Evolutionary conservation across 1,140 invertebrate genomes (phyloP).

Genomic region (Meteorus sp.): DNA sequence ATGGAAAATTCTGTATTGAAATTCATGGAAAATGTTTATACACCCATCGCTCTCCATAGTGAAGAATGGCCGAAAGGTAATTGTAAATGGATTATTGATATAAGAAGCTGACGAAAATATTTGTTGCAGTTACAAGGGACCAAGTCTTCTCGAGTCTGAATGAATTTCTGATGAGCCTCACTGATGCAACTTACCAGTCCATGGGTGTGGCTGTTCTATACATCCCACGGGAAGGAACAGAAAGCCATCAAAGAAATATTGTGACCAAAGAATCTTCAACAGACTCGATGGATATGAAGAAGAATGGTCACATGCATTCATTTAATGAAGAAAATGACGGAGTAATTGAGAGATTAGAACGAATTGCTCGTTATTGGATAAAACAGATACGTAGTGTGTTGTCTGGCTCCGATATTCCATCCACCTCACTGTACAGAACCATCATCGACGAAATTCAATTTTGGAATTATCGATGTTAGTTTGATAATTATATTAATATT

Average conservation of each 20-base stretch:
- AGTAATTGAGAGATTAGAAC: constrained; percentile 75
- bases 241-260: constrained; percentile 29
- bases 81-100: constrained; percentile 68
- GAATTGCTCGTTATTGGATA: constrained; percentile 80
- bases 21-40: constrained; percentile 67
- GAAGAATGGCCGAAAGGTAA: constrained; percentile 69
- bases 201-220: constrained; percentile 77
- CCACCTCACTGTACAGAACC: constrained; percentile 49
- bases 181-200: constrained; percentile 76
- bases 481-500: constrained; percentile 8
- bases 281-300: constrained; percentile 50
- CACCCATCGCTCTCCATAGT: constrained; percentile 66
- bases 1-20: constrained; percentile 67
- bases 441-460: constrained; percentile 81
- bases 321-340: constrained; percentile 45
- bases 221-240: constrained; percentile 72
- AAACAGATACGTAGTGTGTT: constrained; percentile 78
- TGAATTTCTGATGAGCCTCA: constrained; percentile 75
- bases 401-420: constrained; percentile 54
- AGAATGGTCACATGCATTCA: constrained; percentile 2
- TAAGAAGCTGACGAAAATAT: not conserved
- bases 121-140: constrained; percentile 36
- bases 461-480: constrained; percentile 80
- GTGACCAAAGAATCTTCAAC: constrained; percentile 11
- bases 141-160: constrained; percentile 65